A percentile compares a stretch with the other conserved stretches of the same genome.
These are phyloP conservation scores for Peromyscus leucopus DNA, from an alignment of 2,113 vertebrate genomes.

Conservation along the genomic window DNA sequence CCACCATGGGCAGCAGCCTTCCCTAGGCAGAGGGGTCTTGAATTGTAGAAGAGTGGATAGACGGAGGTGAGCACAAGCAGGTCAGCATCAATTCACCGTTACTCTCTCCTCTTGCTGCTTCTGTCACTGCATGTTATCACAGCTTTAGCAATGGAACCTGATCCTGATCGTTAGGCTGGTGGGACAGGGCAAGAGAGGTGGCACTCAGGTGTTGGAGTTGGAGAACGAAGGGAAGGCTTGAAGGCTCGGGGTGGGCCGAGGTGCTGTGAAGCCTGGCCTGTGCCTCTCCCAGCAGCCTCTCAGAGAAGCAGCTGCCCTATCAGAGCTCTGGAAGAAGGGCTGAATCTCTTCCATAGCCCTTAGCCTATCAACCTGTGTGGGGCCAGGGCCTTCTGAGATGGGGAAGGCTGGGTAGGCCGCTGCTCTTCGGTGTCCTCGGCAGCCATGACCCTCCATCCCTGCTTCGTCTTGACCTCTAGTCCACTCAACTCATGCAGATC, in stretches of 20 bases:
- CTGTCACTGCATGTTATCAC: not conserved
- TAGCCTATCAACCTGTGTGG: not conserved
- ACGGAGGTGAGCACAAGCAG: not conserved
- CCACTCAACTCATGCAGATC: not conserved
- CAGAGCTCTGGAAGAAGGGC: not conserved
- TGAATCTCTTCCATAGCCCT: not conserved
- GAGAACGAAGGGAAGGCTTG: not conserved
- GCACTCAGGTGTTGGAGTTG: not conserved
- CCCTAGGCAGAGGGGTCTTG: not conserved
- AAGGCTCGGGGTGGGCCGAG: not conserved
- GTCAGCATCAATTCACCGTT: not conserved
- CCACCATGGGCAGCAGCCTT: not conserved
- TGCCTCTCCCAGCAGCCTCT: not conserved
- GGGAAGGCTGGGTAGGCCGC: not conserved
- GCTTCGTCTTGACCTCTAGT: not conserved
- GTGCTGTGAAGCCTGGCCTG: not conserved
- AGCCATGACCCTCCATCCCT: fast-evolving
- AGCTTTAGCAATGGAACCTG: not conserved
- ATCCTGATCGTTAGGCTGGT: not conserved
- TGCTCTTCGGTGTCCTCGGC: not conserved
- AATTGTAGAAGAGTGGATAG: not conserved
- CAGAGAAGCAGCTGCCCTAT: not conserved
- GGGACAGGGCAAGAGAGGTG: not conserved
- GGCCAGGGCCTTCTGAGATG: not conserved
- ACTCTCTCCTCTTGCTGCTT: not conserved